Base-by-base conservation (phyloP, 1,140 invertebrate genomes). In the Zaprionus ornatus region DNA sequence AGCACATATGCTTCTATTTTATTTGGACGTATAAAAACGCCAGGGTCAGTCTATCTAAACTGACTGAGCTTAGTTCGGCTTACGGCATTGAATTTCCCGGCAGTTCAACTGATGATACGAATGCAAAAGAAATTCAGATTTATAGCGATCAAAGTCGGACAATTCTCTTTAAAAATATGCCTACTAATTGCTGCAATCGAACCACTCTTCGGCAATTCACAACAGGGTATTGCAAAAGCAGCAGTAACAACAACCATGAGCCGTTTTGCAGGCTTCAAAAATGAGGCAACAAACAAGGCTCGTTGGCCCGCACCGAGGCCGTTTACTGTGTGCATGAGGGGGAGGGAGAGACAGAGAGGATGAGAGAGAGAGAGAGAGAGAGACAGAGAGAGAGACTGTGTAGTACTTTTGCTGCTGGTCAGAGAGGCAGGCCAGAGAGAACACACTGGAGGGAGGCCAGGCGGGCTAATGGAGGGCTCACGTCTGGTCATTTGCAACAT, bases 401-500 rank as follows among this genome's bases (percentile, higher is more conserved):
- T 19, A 21, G 19, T 35, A 45, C 42, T 27, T 23, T 45, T 50
- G 64, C 37, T 23, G 65, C 27, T 64, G 60, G 56, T 21, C n/a
- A 52, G 37, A 23, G 25, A 19, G 32, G 7, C 25, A 37, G 37
- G 29, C 9, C 29, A 32, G 2, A 40, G 4, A 13, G 37, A 5
- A n/a, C 45, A 21, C 17, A 3, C 37, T 13, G n/a, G n/a, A 23
- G 45, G 40, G 50, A 66, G 55, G 64, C 40, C 76, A 77, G 70
- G 65, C 50, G 19, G 72, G 69, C 83, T 86, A 86, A 86, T 86
- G 83, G 83, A 87, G 77, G 82, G 71, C 71, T 80, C 68, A 88
- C 80, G 84, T 85, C 85, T 90, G 86, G 85, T 90, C 85, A 90
- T 90, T 90, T 90, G 85, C 81, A 85, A 82, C 85, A 82, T 90